Evolutionary conservation across 2,113 vertebrate species (phyloP).

Genomic region (Nothobranchius furzeri): DNA sequence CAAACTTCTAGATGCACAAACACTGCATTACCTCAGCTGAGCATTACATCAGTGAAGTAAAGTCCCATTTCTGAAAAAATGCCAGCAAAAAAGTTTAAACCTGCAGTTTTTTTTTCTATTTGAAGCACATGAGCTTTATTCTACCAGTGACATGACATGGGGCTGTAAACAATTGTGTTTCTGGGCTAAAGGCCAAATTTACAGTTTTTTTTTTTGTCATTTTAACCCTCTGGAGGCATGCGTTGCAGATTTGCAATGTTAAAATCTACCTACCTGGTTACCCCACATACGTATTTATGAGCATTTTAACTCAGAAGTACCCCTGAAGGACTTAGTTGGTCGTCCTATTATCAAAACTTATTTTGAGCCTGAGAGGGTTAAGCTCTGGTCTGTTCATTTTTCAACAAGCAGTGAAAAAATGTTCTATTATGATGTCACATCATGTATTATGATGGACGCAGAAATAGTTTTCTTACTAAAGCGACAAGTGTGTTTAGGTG

Average conservation of each 20-base stretch:
- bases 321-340: too few species aligned
- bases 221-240: too few species aligned
- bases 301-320: too few species aligned
- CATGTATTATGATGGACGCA: too few species aligned
- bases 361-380: neutral
- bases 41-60: neutral
- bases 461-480: too few species aligned
- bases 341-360: neutral
- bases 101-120: slow-evolving; percentile 50
- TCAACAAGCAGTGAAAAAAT: neutral
- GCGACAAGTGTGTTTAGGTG: too few species aligned
- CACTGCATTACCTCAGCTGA: neutral
- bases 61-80: slow-evolving; percentile 9
- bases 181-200: slow-evolving; percentile 45
- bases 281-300: too few species aligned
- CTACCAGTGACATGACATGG: slow-evolving; percentile 36
- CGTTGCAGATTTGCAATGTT: too few species aligned
- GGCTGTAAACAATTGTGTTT: slow-evolving; percentile 47
- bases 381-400: neutral
- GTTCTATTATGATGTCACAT: neutral
- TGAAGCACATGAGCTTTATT: slow-evolving; percentile 51
- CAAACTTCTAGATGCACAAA: neutral
- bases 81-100: slow-evolving; percentile 31
- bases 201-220: neutral
- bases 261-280: too few species aligned